These are phyloP conservation scores for Mirounga angustirostris DNA, from an alignment of 2,113 vertebrate genomes.

Conservation along the genomic window DNA sequence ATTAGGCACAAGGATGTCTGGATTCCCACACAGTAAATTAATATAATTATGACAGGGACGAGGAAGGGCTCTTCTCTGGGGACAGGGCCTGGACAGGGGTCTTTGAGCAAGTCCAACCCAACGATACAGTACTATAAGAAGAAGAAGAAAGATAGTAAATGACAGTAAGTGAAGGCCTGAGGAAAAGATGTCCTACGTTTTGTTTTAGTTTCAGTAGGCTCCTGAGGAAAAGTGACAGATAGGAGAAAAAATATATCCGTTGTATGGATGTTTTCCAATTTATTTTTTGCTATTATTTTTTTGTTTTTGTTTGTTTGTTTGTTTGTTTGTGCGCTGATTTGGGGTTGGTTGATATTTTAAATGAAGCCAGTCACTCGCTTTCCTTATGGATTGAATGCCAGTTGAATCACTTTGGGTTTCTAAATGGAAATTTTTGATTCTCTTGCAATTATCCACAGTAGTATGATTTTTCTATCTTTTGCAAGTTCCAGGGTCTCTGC, in stretches of 20 bases:
- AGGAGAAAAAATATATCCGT: background rate
- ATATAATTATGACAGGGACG: background rate
- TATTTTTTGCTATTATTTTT: background rate
- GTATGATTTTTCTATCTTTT: constrained; percentile 4
- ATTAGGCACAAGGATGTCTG: background rate
- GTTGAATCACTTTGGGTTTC: background rate
- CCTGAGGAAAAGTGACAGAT: background rate
- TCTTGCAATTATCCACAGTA: background rate
- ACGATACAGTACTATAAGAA: background rate
- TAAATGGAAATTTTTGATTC: constrained; percentile 49
- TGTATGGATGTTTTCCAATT: background rate
- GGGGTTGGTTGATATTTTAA: background rate
- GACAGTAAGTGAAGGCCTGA: background rate
- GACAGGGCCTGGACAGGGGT: background rate
- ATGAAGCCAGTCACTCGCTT: background rate
- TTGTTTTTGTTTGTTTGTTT: background rate
- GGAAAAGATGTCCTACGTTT: background rate
- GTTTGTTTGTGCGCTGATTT: background rate
- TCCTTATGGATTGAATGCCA: background rate
- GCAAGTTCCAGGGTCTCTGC: background rate
- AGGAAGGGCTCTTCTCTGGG: background rate
- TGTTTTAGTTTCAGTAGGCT: background rate
- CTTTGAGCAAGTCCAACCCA: background rate
- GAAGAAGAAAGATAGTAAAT: background rate
- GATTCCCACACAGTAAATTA: background rate